Evolutionary conservation across 2,113 vertebrate species (phyloP).

Genomic region (Platysternon megacephalum): DNA sequence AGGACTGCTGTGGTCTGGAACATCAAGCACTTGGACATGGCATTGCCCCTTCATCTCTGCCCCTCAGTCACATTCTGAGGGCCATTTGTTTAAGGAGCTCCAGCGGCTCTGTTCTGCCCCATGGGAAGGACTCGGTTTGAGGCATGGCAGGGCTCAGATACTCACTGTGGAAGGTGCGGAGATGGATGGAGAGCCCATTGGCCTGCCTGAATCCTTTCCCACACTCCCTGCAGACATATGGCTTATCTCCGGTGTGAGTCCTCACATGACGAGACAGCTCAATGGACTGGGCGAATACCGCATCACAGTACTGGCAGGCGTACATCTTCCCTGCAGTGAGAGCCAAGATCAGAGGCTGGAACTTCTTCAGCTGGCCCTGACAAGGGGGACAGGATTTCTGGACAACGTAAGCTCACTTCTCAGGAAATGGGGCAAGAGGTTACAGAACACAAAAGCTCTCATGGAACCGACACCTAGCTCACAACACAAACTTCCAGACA

Average conservation of each 20-base stretch:
- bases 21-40: not conserved
- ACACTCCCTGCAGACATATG: conserved; percentile 89
- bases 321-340: conserved; percentile 89
- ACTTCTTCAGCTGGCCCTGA: not conserved
- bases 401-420: not conserved
- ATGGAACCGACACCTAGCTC: not conserved
- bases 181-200: conserved; percentile 89
- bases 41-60: not conserved
- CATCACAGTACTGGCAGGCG: conserved; percentile 89
- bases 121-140: not conserved
- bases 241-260: conserved; percentile 91
- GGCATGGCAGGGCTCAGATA: not conserved
- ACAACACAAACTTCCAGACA: not conserved
- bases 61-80: not conserved
- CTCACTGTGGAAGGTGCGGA: conserved; percentile 90
- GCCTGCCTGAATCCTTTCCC: conserved; percentile 93
- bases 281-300: conserved; percentile 90
- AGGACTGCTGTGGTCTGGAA: not conserved
- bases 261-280: conserved; percentile 88
- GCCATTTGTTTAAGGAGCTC: not conserved
- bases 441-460: not conserved
- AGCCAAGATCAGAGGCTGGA: not conserved
- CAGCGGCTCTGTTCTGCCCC: not conserved
- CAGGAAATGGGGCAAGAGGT: not conserved
- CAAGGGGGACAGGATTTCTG: not conserved